Conservation (phyloP, 2,888 invertebrate species). For the Caenorhabditis uteleia region DNA sequence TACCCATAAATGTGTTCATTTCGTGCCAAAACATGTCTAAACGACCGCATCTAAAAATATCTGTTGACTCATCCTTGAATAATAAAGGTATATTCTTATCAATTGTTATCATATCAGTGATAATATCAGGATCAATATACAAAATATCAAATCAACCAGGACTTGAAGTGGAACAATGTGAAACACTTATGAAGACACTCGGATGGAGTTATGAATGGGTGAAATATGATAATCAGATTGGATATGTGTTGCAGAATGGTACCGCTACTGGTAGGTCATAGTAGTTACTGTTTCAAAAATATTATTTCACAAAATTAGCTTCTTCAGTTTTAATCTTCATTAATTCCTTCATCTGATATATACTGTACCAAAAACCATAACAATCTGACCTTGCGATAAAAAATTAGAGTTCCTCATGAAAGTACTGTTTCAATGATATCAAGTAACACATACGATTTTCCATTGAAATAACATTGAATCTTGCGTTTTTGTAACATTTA, state of each 20-base stretch:
- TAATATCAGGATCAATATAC: constrained; percentile 29
- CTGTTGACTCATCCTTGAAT: constrained; percentile 27
- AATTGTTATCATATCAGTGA: not conserved
- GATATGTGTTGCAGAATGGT: constrained; percentile 21
- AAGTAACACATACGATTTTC: too few species aligned
- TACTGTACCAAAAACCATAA: too few species aligned
- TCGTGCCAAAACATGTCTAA: too few species aligned
- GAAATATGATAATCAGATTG: constrained; percentile 32
- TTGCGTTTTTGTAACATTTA: too few species aligned
- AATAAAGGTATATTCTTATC: constrained; percentile 28
- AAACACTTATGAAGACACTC: constrained; percentile 27
- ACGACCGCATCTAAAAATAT: constrained; percentile 27
- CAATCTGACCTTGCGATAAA: too few species aligned
- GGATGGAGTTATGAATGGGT: constrained; percentile 30
- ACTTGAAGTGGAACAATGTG: constrained; percentile 35
- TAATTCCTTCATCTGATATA: too few species aligned
- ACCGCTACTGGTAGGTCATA: constrained; percentile 30
- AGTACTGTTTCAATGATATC: too few species aligned
- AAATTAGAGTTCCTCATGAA: too few species aligned
- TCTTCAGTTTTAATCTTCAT: too few species aligned
- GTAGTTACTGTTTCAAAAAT: not conserved
- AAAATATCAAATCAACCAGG: constrained; percentile 29
- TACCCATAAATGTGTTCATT: too few species aligned
- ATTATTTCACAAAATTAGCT: too few species aligned
- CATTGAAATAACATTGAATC: too few species aligned